phyloP scores from a whole-genome alignment of 92 coral and sea anemone genomes.

The Palythoa heliodiscus region DNA sequence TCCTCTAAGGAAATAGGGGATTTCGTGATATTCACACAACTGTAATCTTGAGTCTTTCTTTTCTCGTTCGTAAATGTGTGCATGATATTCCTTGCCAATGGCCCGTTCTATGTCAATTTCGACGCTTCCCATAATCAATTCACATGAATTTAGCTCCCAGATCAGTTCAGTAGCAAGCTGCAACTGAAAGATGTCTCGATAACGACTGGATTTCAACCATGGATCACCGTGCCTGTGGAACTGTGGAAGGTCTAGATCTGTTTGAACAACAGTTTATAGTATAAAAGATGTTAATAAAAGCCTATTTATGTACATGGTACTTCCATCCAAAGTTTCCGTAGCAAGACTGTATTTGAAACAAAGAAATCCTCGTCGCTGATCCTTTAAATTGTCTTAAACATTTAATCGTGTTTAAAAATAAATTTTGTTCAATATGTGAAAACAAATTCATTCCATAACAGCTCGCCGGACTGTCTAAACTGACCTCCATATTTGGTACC shows the following conservation, averaged over 20 bases:
- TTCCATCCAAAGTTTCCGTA: background rate
- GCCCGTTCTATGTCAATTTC: conserved; percentile 48
- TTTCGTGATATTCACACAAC: conserved; percentile 86
- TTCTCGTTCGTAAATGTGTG: conserved; percentile 17
- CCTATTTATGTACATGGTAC: background rate
- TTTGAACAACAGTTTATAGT: no score
- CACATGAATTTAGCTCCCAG: background rate
- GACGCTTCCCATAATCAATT: conserved; percentile 22
- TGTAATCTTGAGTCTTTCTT: conserved; percentile 47
- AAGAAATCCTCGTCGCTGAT: background rate
- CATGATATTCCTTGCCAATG: conserved; percentile 8
- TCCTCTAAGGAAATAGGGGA: conserved; percentile 94
- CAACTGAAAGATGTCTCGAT: conserved; percentile 24
- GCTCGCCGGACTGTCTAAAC: conserved; percentile 9
- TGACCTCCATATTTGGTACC: conserved; percentile 11
- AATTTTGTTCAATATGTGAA: no score
- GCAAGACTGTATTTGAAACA: background rate
- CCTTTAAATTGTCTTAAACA: background rate
- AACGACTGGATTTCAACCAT: background rate
- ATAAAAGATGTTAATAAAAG: no score
- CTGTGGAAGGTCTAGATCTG: no score
- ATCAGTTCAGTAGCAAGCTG: conserved; percentile 1
- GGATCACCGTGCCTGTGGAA: no score
- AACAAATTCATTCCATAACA: background rate
- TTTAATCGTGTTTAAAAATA: background rate